Evolutionary conservation across 2,113 vertebrate genomes (phyloP), one percentile per base, ranked within the genome.

Genomic region (Albula goreensis): DNA sequence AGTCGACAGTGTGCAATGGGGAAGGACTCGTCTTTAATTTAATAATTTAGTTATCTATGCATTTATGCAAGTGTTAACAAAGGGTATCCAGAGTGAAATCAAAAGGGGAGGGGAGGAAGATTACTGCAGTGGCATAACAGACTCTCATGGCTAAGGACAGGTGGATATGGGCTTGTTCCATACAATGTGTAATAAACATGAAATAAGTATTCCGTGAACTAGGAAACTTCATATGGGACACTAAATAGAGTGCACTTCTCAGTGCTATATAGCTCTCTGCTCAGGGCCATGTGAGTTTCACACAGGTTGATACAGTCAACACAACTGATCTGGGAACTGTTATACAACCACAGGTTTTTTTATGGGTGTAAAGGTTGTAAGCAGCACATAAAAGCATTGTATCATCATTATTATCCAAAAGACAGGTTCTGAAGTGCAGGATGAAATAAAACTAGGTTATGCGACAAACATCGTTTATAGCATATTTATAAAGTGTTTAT

Each of bases 41-140:
- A 93, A 94, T 95, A 89, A 93, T 94, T 93, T 92, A 90, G 90
- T 87, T 92, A 93, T 94, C 89, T 92, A 92, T 94, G 92, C 91
- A 95, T 95, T 93, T 94, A 95, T 95, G 93, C 93, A 93, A 92
- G 93, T 87, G 88, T 94, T 92, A 93, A 93, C 92, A 93, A 91
- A 85, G 90, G 89, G 90, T 85, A 89, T 84, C 85, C 85, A 85
- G 82, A 89, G 91, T 84, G 85, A 85, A 89, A 91, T 93, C 89
- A 92, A 91, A 91, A 41, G 31, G 88, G 80, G 88, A 84, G 90
- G 85, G 90, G 87, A 85, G 86, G 86, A 41, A 86, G 82, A 91
- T 92, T 89, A 91, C 89, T 89, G 89, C 90, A 88, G 86, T 77
- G 88, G 88, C 79, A 83, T 85, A 84, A 78, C 85, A 52, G 80